These are phyloP conservation scores for Palythoa grandiflora DNA, from an alignment of 92 coral and sea anemone genomes.

Conservation along the genomic window DNA sequence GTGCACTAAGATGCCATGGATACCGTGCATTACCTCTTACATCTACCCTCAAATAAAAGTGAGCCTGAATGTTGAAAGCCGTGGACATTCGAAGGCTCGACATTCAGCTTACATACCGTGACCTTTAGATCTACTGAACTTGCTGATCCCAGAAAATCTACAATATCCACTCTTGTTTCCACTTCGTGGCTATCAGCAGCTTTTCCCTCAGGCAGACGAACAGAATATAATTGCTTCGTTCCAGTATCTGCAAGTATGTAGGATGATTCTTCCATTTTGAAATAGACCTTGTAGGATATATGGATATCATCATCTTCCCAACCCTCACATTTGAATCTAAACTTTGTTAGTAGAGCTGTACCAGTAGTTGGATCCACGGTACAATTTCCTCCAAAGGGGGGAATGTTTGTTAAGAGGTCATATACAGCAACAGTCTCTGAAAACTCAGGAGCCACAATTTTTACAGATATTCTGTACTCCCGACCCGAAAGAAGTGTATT, in stretches of 20 bases:
- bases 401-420: slow-evolving; percentile 49
- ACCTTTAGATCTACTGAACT: background rate
- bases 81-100: no score
- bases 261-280: slow-evolving; percentile 34
- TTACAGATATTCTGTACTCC: slow-evolving; percentile 5
- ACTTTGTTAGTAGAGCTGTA: slow-evolving; percentile 65
- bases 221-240: background rate
- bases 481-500: background rate
- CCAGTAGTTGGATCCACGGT: slow-evolving; percentile 64
- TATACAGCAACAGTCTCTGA: background rate
- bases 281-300: slow-evolving; percentile 70
- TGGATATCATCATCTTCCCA: slow-evolving; percentile 84
- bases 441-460: background rate
- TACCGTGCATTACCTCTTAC: background rate
- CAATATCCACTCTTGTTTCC: background rate
- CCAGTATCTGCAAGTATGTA: slow-evolving; percentile 22
- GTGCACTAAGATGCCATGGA: no score
- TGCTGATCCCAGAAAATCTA: background rate
- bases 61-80: background rate
- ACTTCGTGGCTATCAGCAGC: background rate
- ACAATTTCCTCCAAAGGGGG: slow-evolving; percentile 76
- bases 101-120: background rate
- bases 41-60: background rate
- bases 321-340: slow-evolving; percentile 66
- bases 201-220: slow-evolving; percentile 38